Evolutionary conservation across 2,113 vertebrate species (phyloP).

Genomic region (Varanus salvator): DNA sequence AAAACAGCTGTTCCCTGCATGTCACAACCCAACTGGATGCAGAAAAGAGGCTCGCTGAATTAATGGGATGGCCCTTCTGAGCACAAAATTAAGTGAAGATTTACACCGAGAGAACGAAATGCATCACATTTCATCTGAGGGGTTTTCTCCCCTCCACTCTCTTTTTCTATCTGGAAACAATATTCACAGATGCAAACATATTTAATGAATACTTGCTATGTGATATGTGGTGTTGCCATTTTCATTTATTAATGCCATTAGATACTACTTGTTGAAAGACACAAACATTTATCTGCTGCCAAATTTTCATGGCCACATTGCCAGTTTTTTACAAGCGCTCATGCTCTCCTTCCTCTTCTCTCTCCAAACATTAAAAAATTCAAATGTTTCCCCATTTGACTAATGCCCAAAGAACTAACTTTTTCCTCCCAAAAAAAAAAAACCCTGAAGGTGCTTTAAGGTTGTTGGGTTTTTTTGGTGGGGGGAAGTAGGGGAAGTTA

Average conservation of each 20-base stretch:
- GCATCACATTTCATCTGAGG: neutral
- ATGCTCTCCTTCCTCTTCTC: constrained; percentile 10
- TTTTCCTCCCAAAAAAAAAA: neutral
- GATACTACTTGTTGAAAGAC: constrained; percentile 20
- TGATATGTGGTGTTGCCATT: neutral
- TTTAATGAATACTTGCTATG: neutral
- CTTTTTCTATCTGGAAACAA: neutral
- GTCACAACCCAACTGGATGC: neutral
- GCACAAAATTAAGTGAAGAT: neutral
- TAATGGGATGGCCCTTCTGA: neutral
- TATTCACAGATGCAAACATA: constrained; percentile 8
- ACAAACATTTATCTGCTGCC: neutral
- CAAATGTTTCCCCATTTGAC: neutral
- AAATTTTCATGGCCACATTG: neutral
- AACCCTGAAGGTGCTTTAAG: neutral
- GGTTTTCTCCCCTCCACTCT: neutral
- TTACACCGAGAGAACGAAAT: neutral
- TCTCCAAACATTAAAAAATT: constrained; percentile 6
- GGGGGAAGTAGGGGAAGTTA: no score
- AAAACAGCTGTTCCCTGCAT: constrained; percentile 3
- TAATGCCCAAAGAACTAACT: neutral
- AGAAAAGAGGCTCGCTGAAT: neutral
- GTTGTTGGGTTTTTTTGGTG: neutral
- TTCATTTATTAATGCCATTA: constrained; percentile 12
- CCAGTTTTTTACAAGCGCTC: constrained; percentile 11